A percentile compares a stretch with the other conserved stretches of the same genome.
phyloP scores from a whole-genome alignment of 2,888 invertebrate species.

The Resseliella maxima region DNA sequence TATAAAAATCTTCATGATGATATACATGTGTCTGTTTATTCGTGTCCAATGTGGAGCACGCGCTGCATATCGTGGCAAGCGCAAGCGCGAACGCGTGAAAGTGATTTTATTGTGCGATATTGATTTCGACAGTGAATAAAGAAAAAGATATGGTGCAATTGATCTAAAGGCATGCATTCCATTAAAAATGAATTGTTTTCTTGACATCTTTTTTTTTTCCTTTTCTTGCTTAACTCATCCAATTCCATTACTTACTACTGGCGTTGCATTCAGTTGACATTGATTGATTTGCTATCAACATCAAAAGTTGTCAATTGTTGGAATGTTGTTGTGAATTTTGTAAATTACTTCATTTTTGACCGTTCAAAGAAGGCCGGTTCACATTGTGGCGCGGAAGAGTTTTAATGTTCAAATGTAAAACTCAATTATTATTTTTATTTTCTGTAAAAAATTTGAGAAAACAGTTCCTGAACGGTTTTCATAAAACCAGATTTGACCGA shows the following conservation, averaged over 20 bases:
- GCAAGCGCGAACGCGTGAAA: slow-evolving; percentile 45
- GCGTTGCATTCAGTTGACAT: neutral
- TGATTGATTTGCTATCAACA: slow-evolving; percentile 26
- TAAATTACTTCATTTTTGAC: neutral
- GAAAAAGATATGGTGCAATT: slow-evolving; percentile 15
- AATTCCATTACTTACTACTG: neutral
- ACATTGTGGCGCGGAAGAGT: slow-evolving; percentile 14
- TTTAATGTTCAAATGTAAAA: neutral
- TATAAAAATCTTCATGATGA: neutral
- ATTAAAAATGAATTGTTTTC: neutral
- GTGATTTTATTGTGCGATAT: slow-evolving; percentile 33
- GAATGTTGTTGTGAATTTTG: neutral
- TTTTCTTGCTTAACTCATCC: neutral
- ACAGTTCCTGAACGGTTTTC: neutral
- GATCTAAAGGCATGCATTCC: neutral
- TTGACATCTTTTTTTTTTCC: neutral
- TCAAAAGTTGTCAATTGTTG: neutral
- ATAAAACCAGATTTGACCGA: neutral
- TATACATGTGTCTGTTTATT: neutral
- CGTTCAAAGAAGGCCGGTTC: neutral
- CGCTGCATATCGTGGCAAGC: neutral
- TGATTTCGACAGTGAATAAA: slow-evolving; percentile 28
- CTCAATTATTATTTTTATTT: neutral
- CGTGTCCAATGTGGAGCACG: neutral
- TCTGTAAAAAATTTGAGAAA: neutral